Percentiles rank a stretch among this genome's conserved stretches.
phyloP scores from a whole-genome alignment of 2,113 vertebrate species.

The Protomyctophum bolini region DNA sequence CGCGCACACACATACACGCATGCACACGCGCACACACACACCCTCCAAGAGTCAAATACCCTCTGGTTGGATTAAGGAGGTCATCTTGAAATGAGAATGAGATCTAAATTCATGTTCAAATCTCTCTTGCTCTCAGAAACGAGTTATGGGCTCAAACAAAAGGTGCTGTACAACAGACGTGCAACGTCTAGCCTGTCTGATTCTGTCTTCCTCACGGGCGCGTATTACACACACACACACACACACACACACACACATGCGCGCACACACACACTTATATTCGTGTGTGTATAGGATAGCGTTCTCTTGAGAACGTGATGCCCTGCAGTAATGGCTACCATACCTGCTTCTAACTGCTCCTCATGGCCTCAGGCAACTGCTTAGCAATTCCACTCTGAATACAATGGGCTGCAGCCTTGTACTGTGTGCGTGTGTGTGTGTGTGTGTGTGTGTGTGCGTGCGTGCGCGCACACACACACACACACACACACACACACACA shows the following conservation, averaged over 20 bases:
- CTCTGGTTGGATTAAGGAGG: slow-evolving; percentile 30
- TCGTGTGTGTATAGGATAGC: slow-evolving; percentile 59
- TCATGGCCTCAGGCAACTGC: slow-evolving; percentile 80
- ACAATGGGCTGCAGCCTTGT: slow-evolving; percentile 67
- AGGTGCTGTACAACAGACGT: slow-evolving; percentile 5
- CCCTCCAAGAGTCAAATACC: slow-evolving; percentile 5
- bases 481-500: neutral
- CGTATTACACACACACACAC: slow-evolving; percentile 32
- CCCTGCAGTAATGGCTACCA: slow-evolving; percentile 75
- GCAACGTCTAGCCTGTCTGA: slow-evolving; percentile 33
- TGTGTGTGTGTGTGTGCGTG: too few species aligned
- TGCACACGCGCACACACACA: neutral
- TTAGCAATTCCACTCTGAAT: slow-evolving; percentile 82
- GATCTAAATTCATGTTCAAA: slow-evolving; percentile 45
- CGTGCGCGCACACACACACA: neutral
- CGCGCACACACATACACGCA: neutral
- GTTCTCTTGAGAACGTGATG: slow-evolving; percentile 77
- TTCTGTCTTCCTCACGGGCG: slow-evolving; percentile 57
- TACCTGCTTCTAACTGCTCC: slow-evolving; percentile 76
- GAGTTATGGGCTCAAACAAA: slow-evolving; percentile 5
- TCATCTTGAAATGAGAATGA: slow-evolving; percentile 38
- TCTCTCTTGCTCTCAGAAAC: slow-evolving; percentile 27
- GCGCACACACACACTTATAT: slow-evolving; percentile 42
- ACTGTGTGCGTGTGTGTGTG: too few species aligned
- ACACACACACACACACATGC: slow-evolving; percentile 41